phyloP scores from a whole-genome alignment of 2,797 vertebrate genomes.

The Aeoliscus strigatus region DNA sequence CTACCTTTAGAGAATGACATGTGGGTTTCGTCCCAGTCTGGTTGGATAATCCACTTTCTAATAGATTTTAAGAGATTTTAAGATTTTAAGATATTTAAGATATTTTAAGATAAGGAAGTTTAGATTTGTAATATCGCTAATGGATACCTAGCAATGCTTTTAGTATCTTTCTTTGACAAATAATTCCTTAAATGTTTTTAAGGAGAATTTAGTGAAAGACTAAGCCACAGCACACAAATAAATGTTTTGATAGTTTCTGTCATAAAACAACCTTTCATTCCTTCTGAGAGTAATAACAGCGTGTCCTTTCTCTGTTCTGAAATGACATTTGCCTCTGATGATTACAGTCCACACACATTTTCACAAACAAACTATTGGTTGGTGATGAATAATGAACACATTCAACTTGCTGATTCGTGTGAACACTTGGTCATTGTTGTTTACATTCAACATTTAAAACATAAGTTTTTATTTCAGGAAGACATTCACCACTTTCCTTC shows the following conservation, averaged over 20 bases:
- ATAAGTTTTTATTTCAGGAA: no score
- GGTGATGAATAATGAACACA: conserved; percentile 26
- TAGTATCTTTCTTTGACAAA: no score
- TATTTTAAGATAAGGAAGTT: no score
- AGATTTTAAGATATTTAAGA: no score
- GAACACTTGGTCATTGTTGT: conserved; percentile 14
- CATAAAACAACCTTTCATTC: conserved; percentile 34
- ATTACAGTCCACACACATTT: conserved; percentile 34
- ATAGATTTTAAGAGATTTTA: no score
- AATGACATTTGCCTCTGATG: conserved; percentile 49
- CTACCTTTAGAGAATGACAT: no score
- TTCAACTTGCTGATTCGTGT: conserved; percentile 18
- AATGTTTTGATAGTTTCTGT: conserved; percentile 29
- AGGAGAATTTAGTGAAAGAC: no score
- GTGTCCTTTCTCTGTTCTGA: conserved; percentile 38
- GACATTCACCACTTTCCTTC: neutral
- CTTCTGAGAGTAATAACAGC: conserved; percentile 50
- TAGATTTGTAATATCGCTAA: no score
- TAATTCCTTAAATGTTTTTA: no score
- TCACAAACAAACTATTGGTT: conserved; percentile 20
- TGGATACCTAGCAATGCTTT: no score
- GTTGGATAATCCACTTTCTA: no score
- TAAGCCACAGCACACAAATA: conserved; percentile 13
- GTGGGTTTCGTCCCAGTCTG: no score
- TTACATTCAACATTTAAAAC: conserved; percentile 8